phyloP scores from a whole-genome alignment of 64 coral and sea anemone species.

The Anthopleura sola region DNA sequence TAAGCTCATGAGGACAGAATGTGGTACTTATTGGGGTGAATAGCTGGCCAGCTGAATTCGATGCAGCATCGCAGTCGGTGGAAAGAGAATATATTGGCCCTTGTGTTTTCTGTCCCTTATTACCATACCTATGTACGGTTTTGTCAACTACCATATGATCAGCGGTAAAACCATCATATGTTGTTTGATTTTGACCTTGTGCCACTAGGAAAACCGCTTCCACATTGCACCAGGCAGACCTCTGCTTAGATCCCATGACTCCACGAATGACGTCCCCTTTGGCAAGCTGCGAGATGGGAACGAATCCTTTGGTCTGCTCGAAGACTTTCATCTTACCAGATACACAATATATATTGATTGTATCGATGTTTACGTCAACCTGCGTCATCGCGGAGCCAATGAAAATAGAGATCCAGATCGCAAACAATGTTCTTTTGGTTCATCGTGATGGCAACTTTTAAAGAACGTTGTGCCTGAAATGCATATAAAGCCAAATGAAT shows the following conservation, averaged over 20 bases:
- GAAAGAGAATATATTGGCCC: conserved; percentile 16
- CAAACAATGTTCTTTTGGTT: too few relatives aligned
- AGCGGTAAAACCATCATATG: conserved; percentile 36
- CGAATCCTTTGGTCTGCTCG: background rate
- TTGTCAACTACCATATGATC: conserved; percentile 33
- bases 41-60: conserved; percentile 16
- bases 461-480: too few relatives aligned
- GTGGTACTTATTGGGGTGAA: conserved; percentile 37
- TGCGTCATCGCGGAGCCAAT: too few relatives aligned
- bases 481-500: too few relatives aligned
- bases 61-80: conserved; percentile 41
- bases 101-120: background rate
- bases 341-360: too few relatives aligned
- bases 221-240: conserved; percentile 26
- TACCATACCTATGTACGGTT: conserved; percentile 27
- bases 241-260: conserved; percentile 13
- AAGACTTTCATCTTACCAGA: background rate
- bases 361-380: too few relatives aligned
- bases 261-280: conserved; percentile 36
- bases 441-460: too few relatives aligned
- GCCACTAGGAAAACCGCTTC: background rate
- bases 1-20: conserved; percentile 18
- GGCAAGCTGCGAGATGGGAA: conserved; percentile 27
- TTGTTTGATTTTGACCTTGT: conserved; percentile 8
- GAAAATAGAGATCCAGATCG: too few relatives aligned